Base-by-base conservation (phyloP, 2,888 invertebrate species). In the Eremobia ochroleuca region DNA sequence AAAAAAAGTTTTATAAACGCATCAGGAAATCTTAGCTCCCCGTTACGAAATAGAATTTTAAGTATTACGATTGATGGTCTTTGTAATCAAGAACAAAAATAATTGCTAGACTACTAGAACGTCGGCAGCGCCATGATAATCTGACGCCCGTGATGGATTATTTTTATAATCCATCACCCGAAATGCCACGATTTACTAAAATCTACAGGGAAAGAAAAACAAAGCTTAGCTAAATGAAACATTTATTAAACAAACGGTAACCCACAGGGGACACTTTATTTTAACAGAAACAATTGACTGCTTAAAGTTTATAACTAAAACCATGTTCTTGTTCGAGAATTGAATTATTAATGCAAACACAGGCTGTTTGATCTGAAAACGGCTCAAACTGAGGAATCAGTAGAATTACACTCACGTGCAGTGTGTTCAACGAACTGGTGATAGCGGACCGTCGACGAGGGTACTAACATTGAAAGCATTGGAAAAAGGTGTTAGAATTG, bases 341-440 rank as follows among this genome's bases (percentile, higher is more conserved):
- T 83, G 81, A 86, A 87, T 84, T 84, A 88, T 82, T 77, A 82
- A 89, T 80, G 65, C 72, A 77, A 83, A 80, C 82, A 70, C 76
- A 66, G 76, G 66, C 18, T 78, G 79, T 86, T 88, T 86, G 88
- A 81, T 83, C 77, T 88, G 79, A 82, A 77, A 76, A 72, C 58
- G 65, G 43, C 46, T 79, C 55, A 66, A 73, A 79, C 66, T 66
- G 71, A 73, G 61, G 71, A 77, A 71, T 79, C 73, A 72, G 77
- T 55, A 74, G 46, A 77, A 72, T 77, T 77, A 77, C 73, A 82
- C 62, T 69, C 85, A 77, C 77, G 85, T 86, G 82, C 76, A 78
- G 65, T 61, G n/a, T 81, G 85, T 73, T 81, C 83, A 88, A 88
- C 87, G 89, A 89, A 88, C 88, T 82, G 73, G 31, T 66, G 65